Base-by-base conservation (phyloP, 2,888 invertebrate species). In the Sesia bembeciformis region DNA sequence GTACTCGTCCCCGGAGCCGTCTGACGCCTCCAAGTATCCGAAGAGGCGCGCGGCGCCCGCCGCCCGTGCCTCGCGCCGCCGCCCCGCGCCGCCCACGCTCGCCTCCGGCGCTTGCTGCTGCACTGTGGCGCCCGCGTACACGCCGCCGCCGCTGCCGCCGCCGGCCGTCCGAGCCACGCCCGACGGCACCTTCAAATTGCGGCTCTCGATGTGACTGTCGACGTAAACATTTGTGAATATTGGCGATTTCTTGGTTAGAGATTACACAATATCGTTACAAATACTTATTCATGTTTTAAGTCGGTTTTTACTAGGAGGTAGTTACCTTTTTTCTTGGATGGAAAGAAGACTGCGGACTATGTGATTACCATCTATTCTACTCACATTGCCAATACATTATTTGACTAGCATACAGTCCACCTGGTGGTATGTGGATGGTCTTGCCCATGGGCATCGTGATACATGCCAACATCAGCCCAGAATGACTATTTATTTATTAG, bases 1-100 rank as follows among this genome's bases (percentile, higher is more conserved):
- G 80, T 80, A 87, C 74, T 86, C 85, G 75, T 85, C 78, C 73
- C 92, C 93, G 55, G 93, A 93, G 66, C 93, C 93, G 84, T 94
- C 94, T 64, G 91, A 92, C 60, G 94, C 94, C 84, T 93, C 94
- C 90, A 93, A 91, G 90, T 92, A 94, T 70, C 92, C 93, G 85
- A 94, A 94, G 55, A 94, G 90, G 57, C 93, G 88, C 63, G 93
- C 93, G 56, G 93, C 93, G 61, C 93, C 93, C 68, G 76, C 81
- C 63, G 56, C 57, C 56, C 72, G 75, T 76, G 60, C 74, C 59
- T 40, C 54, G 58, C 58, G 52, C 58, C 56, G 52, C 60, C 62
- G 64, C 62, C 52, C 62, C 64, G 59, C 55, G 60, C 53, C 53
- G 62, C 59, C 57, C 63, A 49, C 79, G 60, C 75, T 70, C 62